Base-by-base conservation (phyloP, 2,888 invertebrate species). In the Drosophila quinaria region DNA sequence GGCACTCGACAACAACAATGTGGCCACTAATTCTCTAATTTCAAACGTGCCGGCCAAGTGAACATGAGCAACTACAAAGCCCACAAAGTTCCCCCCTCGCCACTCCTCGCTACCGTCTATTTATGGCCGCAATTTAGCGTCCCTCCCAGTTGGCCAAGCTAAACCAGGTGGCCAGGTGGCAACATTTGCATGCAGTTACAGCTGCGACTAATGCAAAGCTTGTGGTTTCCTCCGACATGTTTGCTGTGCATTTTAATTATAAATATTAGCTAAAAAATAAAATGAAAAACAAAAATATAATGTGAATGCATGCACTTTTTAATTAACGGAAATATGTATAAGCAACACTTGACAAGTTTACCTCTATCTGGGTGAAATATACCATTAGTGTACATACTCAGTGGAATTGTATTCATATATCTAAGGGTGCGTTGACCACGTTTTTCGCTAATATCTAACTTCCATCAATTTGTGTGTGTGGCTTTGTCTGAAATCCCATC, bases 1-100 rank as follows among this genome's bases (percentile, higher is more conserved):
- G 42, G 52, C 50, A 42, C 33, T 19, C 33, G 49, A 35, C 74
- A 51, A 29, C 62, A 62, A 85, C 76, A 88, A 72, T 81, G 71
- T 54, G 68, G 73, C 72, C 55, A 59, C 73, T 80, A 86, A 86
- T 82, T 86, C 81, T 77, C 81, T 88, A 88, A 83, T 84, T 86
- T 80, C 50, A 59, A 73, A 68, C 77, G 72, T 73, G 69, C 58
- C 49, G 52, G 47, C 69, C 65, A 60, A 52, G 52, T 74, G 65
- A 42, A 62, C 89, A 72, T 67, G 75, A 55, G 61, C 80, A 80
- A 64, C 81, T 54, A 76, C 64, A 74, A 70, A 76, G 61, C 19
- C 19, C 56, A n/a, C 49, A 55, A 47, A 29, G 9, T 4, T 6
- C 1, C n/a, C 6, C 17, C 3, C 35, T 22, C 25, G 10, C 13